Evolutionary conservation across 1,140 invertebrate species (phyloP).

Genomic region (Polypedilum vanderplanki): DNA sequence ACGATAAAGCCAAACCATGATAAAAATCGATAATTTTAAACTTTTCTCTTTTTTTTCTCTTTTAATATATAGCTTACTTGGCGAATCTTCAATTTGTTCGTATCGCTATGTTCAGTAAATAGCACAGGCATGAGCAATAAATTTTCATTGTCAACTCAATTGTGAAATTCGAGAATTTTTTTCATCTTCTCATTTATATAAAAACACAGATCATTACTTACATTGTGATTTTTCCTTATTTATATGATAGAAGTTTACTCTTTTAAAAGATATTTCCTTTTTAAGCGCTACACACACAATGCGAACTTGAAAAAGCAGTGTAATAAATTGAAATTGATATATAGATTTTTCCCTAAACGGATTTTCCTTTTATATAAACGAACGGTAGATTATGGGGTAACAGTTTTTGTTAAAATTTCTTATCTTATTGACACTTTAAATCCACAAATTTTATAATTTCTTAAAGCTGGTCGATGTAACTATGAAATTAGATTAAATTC

Average conservation of each 20-base stretch:
- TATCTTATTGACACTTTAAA: not conserved
- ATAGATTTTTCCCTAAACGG: not conserved
- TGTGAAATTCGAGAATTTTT: not conserved
- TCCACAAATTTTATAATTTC: not conserved
- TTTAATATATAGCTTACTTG: not conserved
- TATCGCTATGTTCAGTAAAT: too few relatives aligned
- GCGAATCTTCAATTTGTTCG: not conserved
- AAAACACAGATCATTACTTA: not conserved
- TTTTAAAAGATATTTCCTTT: not conserved
- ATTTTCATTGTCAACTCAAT: too few relatives aligned
- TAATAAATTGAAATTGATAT: not conserved
- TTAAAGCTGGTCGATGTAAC: not conserved
- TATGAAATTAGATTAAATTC: not conserved
- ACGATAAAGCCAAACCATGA: not conserved
- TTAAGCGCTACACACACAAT: not conserved
- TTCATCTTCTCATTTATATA: not conserved
- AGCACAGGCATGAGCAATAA: too few relatives aligned
- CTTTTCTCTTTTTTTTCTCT: not conserved
- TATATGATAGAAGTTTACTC: not conserved
- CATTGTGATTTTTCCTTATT: conserved; percentile 9
- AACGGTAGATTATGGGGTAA: not conserved
- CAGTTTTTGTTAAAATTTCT: not conserved
- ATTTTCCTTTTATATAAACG: not conserved
- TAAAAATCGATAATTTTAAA: conserved; percentile 26
- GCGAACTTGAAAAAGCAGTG: not conserved